These are phyloP conservation scores for Oligia fasciuncula DNA, from an alignment of 2,888 invertebrate genomes.

Conservation along the genomic window DNA sequence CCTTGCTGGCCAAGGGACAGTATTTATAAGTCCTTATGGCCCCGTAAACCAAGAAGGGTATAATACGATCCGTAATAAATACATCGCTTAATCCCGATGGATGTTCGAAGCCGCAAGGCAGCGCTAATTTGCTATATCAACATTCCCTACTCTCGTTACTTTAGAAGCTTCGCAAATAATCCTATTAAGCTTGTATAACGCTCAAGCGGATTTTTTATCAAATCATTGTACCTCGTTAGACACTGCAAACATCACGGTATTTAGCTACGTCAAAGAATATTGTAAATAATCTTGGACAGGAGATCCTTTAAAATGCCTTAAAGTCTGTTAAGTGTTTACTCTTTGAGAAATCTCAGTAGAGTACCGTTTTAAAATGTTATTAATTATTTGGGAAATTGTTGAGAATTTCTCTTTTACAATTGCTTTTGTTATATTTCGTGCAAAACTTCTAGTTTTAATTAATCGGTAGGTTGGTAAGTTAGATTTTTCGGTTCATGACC, in stretches of 20 bases:
- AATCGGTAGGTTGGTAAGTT: background rate
- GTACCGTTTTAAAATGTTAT: conserved; percentile 35
- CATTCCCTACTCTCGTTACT: conserved; percentile 36
- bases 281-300: conserved; percentile 40
- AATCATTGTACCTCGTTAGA: conserved; percentile 63
- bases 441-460: background rate
- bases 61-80: conserved; percentile 54
- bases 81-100: conserved; percentile 50
- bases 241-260: conserved; percentile 43
- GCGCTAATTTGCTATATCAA: conserved; percentile 55
- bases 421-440: background rate
- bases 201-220: conserved; percentile 49
- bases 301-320: conserved; percentile 29
- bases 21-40: conserved; percentile 23
- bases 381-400: conserved; percentile 30
- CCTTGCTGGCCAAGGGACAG: background rate
- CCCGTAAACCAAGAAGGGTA: conserved; percentile 40
- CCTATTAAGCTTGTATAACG: conserved; percentile 49
- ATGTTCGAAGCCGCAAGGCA: conserved; percentile 44
- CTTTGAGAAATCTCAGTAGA: conserved; percentile 27
- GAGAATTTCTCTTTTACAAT: conserved; percentile 9
- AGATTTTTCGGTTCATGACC: background rate
- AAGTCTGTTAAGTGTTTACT: conserved; percentile 47
- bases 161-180: conserved; percentile 53
- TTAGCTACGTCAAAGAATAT: conserved; percentile 45